A percentile compares a stretch with the other conserved stretches of the same genome.
Conservation (phyloP, 2,888 invertebrate species). For the Troides helena region DNA sequence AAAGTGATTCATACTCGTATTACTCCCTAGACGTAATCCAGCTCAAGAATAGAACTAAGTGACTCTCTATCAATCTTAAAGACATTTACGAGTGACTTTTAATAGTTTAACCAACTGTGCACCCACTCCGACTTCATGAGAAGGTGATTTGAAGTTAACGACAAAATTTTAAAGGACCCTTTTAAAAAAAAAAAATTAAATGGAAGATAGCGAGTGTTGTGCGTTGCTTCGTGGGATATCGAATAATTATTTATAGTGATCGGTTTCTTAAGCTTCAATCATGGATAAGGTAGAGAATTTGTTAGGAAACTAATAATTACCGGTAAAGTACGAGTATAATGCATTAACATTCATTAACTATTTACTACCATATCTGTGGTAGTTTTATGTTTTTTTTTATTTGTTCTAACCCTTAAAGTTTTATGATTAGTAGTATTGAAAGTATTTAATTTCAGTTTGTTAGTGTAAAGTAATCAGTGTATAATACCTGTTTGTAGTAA, state of each 20-base stretch:
- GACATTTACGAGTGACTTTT: constrained; percentile 54
- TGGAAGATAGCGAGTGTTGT: constrained; percentile 62
- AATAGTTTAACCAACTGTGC: constrained; percentile 47
- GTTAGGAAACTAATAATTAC: constrained; percentile 61
- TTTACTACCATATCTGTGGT: constrained; percentile 11
- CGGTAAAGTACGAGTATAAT: constrained; percentile 35
- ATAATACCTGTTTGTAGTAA: constrained; percentile 51
- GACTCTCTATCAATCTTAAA: constrained; percentile 55
- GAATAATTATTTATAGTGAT: constrained; percentile 58
- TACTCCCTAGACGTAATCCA: constrained; percentile 48
- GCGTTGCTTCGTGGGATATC: constrained; percentile 71
- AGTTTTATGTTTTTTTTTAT: constrained; percentile 25
- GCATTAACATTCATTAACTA: constrained; percentile 36
- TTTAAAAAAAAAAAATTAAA: constrained; percentile 46
- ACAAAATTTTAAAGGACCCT: constrained; percentile 60
- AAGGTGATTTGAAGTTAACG: constrained; percentile 66
- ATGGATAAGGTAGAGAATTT: constrained; percentile 53
- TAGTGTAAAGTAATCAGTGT: constrained; percentile 52
- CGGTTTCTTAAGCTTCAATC: constrained; percentile 32
- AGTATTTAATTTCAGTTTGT: constrained; percentile 31
- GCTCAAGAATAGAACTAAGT: constrained; percentile 46
- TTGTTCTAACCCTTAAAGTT: constrained; percentile 17
- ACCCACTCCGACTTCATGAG: constrained; percentile 62
- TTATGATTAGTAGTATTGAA: constrained; percentile 8
- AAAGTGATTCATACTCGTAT: constrained; percentile 34